Evolutionary conservation across 2,888 invertebrate genomes (phyloP).

Genomic region (Archips crataeganus): DNA sequence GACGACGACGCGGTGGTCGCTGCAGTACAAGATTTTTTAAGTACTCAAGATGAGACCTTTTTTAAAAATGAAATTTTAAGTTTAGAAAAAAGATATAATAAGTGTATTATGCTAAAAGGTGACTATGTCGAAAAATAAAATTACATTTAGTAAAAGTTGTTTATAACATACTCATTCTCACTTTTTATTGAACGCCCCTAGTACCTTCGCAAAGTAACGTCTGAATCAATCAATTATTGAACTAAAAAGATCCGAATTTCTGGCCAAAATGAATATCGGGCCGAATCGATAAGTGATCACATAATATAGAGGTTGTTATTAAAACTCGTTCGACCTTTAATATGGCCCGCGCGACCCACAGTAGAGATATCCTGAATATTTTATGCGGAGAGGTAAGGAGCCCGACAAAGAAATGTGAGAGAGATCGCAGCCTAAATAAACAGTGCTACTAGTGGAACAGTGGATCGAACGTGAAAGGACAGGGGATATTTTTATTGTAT

Average conservation of each 20-base stretch:
- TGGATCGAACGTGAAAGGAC: constrained; percentile 47
- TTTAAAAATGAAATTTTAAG: no score
- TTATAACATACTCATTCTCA: no score
- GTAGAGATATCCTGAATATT: constrained; percentile 81
- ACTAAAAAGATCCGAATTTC: not conserved
- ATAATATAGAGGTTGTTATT: constrained; percentile 39
- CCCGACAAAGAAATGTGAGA: constrained; percentile 82
- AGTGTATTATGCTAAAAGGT: no score
- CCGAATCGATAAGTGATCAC: constrained; percentile 49
- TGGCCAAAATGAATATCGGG: constrained; percentile 9
- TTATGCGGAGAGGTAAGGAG: constrained; percentile 80
- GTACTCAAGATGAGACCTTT: no score
- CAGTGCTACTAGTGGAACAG: constrained; percentile 59
- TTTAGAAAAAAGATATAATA: no score
- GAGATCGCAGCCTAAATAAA: constrained; percentile 80
- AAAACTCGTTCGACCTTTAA: constrained; percentile 58
- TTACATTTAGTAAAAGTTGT: no score
- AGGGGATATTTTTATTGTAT: constrained; percentile 6
- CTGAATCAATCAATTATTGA: no score
- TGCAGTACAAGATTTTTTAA: no score
- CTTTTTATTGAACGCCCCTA: no score
- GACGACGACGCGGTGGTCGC: no score
- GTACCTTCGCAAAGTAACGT: no score
- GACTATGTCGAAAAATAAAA: no score
- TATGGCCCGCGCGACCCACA: constrained; percentile 66